Evolutionary conservation across 2,797 vertebrate genomes (phyloP).

Genomic region (Salarias fasciatus): DNA sequence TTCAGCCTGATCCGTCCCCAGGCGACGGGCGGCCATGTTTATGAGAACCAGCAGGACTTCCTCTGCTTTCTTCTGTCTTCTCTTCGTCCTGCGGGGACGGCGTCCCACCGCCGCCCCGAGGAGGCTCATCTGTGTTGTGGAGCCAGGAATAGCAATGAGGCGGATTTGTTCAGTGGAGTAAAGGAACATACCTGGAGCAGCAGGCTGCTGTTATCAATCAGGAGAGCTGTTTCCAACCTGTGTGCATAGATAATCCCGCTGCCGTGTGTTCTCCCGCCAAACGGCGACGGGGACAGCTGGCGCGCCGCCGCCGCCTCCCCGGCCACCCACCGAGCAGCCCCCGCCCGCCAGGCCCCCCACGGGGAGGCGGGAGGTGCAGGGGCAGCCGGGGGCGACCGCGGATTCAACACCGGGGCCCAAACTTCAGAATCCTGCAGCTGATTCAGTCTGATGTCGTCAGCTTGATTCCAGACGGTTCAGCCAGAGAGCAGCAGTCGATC

Average conservation of each 20-base stretch:
- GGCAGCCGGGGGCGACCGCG: too few species aligned
- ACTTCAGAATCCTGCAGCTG: too few species aligned
- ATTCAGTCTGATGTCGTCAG: too few species aligned
- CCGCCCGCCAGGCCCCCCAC: slow-evolving; percentile 14
- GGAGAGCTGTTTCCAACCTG: slow-evolving; percentile 30
- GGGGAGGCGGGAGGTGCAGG: slow-evolving; percentile 15
- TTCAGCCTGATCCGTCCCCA: slow-evolving; percentile 67
- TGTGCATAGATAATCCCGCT: slow-evolving; percentile 51
- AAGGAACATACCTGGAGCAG: slow-evolving; percentile 49
- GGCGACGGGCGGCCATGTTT: slow-evolving; percentile 13
- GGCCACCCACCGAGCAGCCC: slow-evolving; percentile 25
- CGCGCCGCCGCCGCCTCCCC: slow-evolving; percentile 28
- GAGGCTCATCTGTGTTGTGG: slow-evolving; percentile 37
- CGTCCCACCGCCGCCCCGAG: slow-evolving; percentile 29
- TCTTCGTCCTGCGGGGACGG: slow-evolving; percentile 34
- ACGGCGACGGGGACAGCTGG: slow-evolving; percentile 61
- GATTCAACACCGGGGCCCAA: too few species aligned
- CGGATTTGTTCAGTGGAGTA: slow-evolving; percentile 49
- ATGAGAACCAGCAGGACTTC: slow-evolving; percentile 42
- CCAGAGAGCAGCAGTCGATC: too few species aligned
- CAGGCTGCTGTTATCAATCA: slow-evolving; percentile 47
- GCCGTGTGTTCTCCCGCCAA: slow-evolving; percentile 59
- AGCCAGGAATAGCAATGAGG: slow-evolving; percentile 54
- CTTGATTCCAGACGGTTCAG: too few species aligned
- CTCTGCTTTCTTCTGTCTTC: slow-evolving; percentile 29